A percentile compares a stretch with the other conserved stretches of the same genome.
phyloP scores from a whole-genome alignment of 2,888 invertebrate genomes.

The Zhengitettix transpicula region DNA sequence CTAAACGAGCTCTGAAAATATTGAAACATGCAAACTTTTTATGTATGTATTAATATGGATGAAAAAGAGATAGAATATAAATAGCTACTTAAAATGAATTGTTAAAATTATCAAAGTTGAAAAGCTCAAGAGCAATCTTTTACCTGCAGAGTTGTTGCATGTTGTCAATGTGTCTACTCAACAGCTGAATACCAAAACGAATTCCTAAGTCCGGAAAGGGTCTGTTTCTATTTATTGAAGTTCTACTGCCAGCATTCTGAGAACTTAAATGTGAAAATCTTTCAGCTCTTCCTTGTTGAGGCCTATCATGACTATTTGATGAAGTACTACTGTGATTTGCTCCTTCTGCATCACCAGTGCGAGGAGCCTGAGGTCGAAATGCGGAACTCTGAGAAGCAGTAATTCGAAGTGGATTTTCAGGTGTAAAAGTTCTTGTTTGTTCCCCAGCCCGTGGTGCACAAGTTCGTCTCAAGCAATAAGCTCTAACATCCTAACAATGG shows the following conservation, averaged over 20 bases:
- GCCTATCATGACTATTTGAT: too few relatives aligned
- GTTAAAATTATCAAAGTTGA: too few relatives aligned
- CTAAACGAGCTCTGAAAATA: constrained; percentile 18
- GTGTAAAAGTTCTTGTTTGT: not conserved
- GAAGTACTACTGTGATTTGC: not conserved
- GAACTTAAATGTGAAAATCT: too few relatives aligned
- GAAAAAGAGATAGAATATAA: too few relatives aligned
- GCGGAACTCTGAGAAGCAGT: constrained; percentile 19
- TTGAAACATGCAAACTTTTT: not conserved
- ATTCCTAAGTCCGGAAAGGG: constrained; percentile 12
- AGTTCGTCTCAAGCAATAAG: too few relatives aligned
- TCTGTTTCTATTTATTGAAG: too few relatives aligned
- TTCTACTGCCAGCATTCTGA: too few relatives aligned
- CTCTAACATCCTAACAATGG: too few relatives aligned
- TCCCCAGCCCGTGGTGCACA: too few relatives aligned
- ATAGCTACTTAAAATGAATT: too few relatives aligned
- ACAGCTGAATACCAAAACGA: constrained; percentile 20
- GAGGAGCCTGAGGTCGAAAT: constrained; percentile 20
- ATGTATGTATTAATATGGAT: too few relatives aligned
- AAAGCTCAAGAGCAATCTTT: not conserved
- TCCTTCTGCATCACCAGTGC: not conserved
- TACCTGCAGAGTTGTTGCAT: constrained; percentile 24
- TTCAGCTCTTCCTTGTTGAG: too few relatives aligned
- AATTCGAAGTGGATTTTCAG: constrained; percentile 8
- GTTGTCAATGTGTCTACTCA: constrained; percentile 23